Evolutionary conservation across 2,797 vertebrate species (phyloP).

Genomic region (Gouania willdenowi): DNA sequence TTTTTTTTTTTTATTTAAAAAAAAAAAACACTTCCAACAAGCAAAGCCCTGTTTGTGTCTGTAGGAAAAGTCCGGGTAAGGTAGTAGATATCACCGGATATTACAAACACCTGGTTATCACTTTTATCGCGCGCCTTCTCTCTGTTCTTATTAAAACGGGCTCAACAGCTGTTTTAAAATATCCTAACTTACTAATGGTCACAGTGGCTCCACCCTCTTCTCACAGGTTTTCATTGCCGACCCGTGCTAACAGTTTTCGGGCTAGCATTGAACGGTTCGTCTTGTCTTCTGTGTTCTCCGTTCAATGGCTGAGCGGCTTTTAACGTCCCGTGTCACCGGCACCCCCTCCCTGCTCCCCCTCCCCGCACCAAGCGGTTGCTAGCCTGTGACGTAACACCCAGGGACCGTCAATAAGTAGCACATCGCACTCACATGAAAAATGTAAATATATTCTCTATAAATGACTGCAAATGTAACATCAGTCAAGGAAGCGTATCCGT

Average conservation of each 20-base stretch:
- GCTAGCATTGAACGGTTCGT: no score
- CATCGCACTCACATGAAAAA: background rate
- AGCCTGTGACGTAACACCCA: conserved; percentile 60
- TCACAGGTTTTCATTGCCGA: background rate
- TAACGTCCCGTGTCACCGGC: conserved; percentile 57
- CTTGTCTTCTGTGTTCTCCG: background rate
- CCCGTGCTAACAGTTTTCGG: no score
- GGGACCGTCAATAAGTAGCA: conserved; percentile 41
- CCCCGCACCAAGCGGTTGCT: conserved; percentile 45
- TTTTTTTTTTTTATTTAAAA: no score
- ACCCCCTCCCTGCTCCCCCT: conserved; percentile 36
- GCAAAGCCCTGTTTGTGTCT: conserved; percentile 9
- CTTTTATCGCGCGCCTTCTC: conserved; percentile 17
- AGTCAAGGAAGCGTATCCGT: no score
- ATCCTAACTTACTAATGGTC: conserved; percentile 1
- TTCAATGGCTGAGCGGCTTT: conserved; percentile 39
- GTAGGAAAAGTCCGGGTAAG: conserved; percentile 21
- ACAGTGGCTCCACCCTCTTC: conserved; percentile 1
- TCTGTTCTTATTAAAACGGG: conserved; percentile 1
- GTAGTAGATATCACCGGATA: conserved; percentile 31
- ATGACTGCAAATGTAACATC: no score
- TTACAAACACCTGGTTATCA: conserved; percentile 20
- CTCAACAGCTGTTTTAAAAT: background rate
- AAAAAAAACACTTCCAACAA: no score
- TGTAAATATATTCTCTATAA: background rate